Evolutionary conservation across 2,113 vertebrate species (phyloP), one percentile per base, ranked within the genome.

Genomic region (Pseudorasbora parva): DNA sequence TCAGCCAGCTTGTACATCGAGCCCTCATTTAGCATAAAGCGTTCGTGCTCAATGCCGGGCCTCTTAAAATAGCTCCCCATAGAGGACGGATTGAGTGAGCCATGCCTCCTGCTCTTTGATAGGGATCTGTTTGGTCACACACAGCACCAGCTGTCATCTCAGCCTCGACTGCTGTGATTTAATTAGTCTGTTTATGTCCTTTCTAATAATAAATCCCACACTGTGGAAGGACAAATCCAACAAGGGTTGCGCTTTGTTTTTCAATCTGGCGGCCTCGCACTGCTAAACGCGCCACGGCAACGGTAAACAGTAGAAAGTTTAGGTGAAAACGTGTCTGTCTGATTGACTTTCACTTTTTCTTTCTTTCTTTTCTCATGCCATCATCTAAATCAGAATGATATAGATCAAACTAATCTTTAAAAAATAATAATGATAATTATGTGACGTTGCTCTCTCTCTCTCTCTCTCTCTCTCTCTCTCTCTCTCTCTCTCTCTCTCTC

Each of bases 101-200:
- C 94, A 94, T 93, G 94, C 95, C 95, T 96, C 94, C 94, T 96
- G 94, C 95, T 95, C 95, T 95, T 95, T 97, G 97, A 98, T 97
- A 98, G 94, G 95, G 96, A 98, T 98, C 95, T 94, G 94, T 97
- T 97, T 95, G 95, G 97, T 98, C 97, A 97, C 97, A 96, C 94
- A 95, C 97, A 95, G 96, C 94, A 96, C 97, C 97, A 98, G 98
- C 97, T 99, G 98, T 99, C 98, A 97, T 96, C 95, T 94, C 95
- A 94, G 96, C 96, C 96, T 87, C 95, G 94, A 98, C 97, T 96
- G 97, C 98, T 97, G 97, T 96, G 97, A 99, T 98, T 99, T 99
- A 98, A 99, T 99, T 98, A 99, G 97, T 97, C 97, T 98, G 97
- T 98, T 98, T 98, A 98, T 97, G 97, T 98, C 97, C 97, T 97